Evolutionary conservation across 2,888 invertebrate species (phyloP).

Genomic region (Chalcosyrphus nemorum): DNA sequence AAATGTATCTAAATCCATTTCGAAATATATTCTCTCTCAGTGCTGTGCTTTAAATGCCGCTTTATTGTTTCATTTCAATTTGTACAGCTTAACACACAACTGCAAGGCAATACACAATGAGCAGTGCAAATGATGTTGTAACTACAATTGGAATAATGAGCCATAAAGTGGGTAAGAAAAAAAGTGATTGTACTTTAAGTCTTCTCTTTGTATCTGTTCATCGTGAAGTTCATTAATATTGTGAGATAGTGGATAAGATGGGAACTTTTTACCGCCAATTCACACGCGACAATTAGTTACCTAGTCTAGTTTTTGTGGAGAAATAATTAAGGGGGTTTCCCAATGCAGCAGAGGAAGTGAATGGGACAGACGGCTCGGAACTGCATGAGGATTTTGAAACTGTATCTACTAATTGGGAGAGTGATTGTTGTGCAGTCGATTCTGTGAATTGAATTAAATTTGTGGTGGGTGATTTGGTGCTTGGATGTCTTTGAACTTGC

Average conservation of each 20-base stretch:
- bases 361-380: neutral
- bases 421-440: neutral
- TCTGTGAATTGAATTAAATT: neutral
- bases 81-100: neutral
- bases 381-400: neutral
- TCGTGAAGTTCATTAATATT: neutral
- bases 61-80: neutral
- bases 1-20: conserved; percentile 2
- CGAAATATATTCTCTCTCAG: conserved; percentile 17
- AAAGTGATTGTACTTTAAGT: conserved; percentile 2
- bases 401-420: neutral
- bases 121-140: neutral
- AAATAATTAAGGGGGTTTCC: conserved; percentile 11
- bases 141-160: neutral
- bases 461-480: neutral
- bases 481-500: neutral
- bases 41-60: conserved; percentile 7
- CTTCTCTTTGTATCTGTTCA: neutral
- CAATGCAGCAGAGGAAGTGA: conserved; percentile 34
- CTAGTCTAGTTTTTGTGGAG: neutral
- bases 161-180: neutral
- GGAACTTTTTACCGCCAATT: neutral
- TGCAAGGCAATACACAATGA: neutral
- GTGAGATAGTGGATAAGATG: neutral
- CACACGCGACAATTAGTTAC: conserved; percentile 40